These are phyloP conservation scores for Potamarius usumacintae DNA, from an alignment of 2,113 vertebrate species.

Conservation along the genomic window DNA sequence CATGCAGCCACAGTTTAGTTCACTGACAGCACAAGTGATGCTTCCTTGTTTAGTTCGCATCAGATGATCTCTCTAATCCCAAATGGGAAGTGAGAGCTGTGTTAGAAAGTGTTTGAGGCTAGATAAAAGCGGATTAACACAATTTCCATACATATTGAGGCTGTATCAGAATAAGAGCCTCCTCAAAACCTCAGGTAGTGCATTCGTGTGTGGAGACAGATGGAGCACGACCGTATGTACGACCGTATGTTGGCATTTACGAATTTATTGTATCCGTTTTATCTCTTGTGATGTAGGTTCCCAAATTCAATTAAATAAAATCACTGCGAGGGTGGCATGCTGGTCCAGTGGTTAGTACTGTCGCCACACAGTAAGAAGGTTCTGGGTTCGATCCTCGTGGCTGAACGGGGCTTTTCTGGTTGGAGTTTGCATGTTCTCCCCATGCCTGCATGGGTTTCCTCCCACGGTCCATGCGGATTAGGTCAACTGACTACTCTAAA, in stretches of 20 bases:
- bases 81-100: conserved; percentile 38
- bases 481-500: no score
- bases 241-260: neutral
- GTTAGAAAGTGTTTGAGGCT: conserved; percentile 26
- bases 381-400: no score
- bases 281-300: neutral
- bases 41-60: conserved; percentile 3
- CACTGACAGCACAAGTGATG: neutral
- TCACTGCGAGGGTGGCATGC: neutral
- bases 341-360: no score
- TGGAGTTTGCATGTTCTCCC: no score
- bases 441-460: no score
- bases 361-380: no score
- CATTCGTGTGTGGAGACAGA: neutral
- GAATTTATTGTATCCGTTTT: neutral
- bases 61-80: conserved; percentile 50
- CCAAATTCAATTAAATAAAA: neutral
- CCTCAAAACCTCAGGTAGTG: neutral
- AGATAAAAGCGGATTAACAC: conserved; percentile 44
- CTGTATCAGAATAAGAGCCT: conserved; percentile 27
- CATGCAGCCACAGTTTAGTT: neutral
- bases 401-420: no score
- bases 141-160: conserved; percentile 30
- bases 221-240: neutral
- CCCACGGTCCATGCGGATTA: no score